These are phyloP conservation scores for Lateolabrax maculatus DNA, from an alignment of 2,797 vertebrate genomes.

Conservation along the genomic window DNA sequence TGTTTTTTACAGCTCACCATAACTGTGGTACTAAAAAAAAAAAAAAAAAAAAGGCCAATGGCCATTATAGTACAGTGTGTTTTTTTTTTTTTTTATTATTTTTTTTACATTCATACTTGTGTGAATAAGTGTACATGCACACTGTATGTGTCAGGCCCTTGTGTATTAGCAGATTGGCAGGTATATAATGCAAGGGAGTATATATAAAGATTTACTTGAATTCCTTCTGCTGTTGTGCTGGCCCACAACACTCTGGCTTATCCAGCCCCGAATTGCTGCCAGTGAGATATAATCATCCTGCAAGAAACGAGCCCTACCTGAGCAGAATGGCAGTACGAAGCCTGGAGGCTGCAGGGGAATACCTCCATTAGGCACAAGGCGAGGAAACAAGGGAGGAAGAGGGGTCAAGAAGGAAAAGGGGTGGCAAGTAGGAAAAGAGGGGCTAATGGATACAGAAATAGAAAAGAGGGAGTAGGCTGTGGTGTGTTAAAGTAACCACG, in stretches of 20 bases:
- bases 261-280: constrained; percentile 77
- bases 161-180: constrained; percentile 40
- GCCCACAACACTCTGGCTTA: constrained; percentile 72
- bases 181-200: constrained; percentile 48
- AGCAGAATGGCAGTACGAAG: constrained; percentile 68
- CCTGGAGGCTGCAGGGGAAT: constrained; percentile 73
- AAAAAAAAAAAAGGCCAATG: too few relatives aligned
- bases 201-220: constrained; percentile 80
- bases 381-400: constrained; percentile 44
- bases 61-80: not conserved
- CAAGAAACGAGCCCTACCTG: constrained; percentile 83
- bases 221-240: constrained; percentile 71
- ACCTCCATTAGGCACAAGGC: constrained; percentile 75
- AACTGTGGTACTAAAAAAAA: constrained; percentile 21
- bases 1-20: constrained; percentile 22
- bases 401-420: constrained; percentile 57
- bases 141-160: constrained; percentile 7
- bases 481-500: not conserved
- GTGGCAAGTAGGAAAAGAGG: constrained; percentile 13
- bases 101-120: not conserved
- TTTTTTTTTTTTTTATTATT: too few relatives aligned
- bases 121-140: constrained; percentile 2
- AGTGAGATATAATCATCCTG: constrained; percentile 84
- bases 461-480: constrained; percentile 2
- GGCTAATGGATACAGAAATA: constrained; percentile 35